A percentile compares a stretch with the other conserved stretches of the same genome.
These are phyloP conservation scores for Enteromius anoplus DNA, from an alignment of 2,797 vertebrate species.

Conservation along the genomic window DNA sequence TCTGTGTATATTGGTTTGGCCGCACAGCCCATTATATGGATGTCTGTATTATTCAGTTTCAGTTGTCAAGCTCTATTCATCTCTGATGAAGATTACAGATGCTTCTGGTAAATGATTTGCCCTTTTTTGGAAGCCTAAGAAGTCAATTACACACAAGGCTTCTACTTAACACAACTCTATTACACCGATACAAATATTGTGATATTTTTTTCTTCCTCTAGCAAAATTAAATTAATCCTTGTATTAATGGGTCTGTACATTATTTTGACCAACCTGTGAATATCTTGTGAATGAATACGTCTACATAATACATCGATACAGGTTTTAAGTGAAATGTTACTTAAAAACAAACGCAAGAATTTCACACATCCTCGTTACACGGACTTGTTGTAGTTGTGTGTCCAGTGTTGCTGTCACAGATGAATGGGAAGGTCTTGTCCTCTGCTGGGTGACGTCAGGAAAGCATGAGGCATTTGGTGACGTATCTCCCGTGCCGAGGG, in stretches of 20 bases:
- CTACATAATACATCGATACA: background rate
- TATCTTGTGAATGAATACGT: background rate
- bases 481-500: slow-evolving; percentile 54
- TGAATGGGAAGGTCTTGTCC: slow-evolving; percentile 54
- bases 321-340: background rate
- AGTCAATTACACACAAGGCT: background rate
- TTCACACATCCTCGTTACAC: background rate
- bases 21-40: background rate
- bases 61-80: background rate
- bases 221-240: background rate
- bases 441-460: slow-evolving; percentile 54
- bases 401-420: background rate
- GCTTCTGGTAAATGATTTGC: background rate
- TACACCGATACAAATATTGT: background rate
- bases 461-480: slow-evolving; percentile 48
- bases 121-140: background rate
- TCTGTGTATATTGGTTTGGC: background rate
- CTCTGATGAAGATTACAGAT: background rate
- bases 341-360: background rate
- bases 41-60: background rate
- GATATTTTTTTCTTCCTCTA: background rate
- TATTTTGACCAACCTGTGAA: background rate
- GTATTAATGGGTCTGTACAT: background rate
- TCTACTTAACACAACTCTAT: background rate
- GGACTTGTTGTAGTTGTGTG: background rate